These are phyloP conservation scores for Naja naja DNA, from an alignment of 2,113 vertebrate genomes.

Conservation along the genomic window DNA sequence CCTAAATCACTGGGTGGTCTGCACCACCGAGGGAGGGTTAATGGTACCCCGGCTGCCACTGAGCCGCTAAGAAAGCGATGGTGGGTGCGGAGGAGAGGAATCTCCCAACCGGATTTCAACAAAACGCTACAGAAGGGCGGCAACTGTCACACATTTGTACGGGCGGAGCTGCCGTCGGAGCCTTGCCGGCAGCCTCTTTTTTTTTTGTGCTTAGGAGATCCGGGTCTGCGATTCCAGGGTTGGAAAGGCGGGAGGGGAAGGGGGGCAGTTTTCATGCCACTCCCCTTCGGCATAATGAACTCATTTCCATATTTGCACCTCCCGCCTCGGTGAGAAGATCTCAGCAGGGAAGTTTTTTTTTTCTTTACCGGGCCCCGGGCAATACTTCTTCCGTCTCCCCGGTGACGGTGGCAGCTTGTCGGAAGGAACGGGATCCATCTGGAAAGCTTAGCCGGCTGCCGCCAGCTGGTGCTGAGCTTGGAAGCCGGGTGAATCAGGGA, in stretches of 20 bases:
- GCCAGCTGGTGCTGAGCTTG: neutral
- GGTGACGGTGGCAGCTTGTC: constrained; percentile 39
- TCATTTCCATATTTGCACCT: constrained; percentile 70
- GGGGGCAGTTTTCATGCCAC: constrained; percentile 47
- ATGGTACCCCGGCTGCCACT: neutral
- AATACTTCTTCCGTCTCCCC: constrained; percentile 55
- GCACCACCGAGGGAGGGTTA: constrained; percentile 2
- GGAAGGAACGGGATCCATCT: constrained; percentile 29
- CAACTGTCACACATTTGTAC: constrained; percentile 19
- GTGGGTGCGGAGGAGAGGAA: neutral
- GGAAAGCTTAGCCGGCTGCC: constrained; percentile 11
- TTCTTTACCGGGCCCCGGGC: constrained; percentile 23
- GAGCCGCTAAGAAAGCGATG: neutral
- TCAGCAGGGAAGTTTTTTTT: constrained; percentile 41
- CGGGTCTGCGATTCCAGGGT: neutral
- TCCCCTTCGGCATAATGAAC: constrained; percentile 68
- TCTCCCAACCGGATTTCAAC: neutral
- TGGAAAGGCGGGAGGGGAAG: neutral
- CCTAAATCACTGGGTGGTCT: neutral
- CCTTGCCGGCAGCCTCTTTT: constrained; percentile 16
- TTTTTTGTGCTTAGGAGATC: constrained; percentile 54
- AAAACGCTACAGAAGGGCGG: neutral
- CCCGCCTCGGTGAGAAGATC: constrained; percentile 67
- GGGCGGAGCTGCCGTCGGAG: neutral
- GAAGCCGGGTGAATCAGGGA: neutral